phyloP scores from a whole-genome alignment of 2,888 invertebrate species.

The Synergus itoensis region DNA sequence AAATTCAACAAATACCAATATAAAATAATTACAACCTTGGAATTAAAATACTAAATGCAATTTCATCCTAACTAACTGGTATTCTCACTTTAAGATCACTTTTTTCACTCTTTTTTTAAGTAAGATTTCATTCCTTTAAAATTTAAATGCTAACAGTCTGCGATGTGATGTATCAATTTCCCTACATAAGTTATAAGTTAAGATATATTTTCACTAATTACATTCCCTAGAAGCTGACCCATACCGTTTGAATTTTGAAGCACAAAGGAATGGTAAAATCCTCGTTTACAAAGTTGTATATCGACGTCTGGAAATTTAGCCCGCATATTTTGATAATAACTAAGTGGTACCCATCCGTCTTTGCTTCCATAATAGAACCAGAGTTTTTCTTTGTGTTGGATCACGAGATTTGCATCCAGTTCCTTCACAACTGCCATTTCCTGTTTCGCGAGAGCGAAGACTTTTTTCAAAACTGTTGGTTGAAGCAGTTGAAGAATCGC shows the following conservation, averaged over 20 bases:
- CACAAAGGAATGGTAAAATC: conserved; percentile 90
- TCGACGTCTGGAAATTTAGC: conserved; percentile 81
- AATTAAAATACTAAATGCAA: not conserved
- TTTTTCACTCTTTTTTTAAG: not conserved
- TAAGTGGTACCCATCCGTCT: conserved; percentile 92
- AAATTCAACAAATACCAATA: not conserved
- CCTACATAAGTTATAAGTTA: conserved; percentile 52
- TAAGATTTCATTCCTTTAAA: not conserved
- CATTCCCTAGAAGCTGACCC: conserved; percentile 74
- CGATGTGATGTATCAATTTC: not conserved
- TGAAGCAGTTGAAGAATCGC: conserved; percentile 81
- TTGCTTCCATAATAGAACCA: conserved; percentile 88
- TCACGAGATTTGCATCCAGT: conserved; percentile 83
- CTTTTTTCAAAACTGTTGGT: conserved; percentile 82
- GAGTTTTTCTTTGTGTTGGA: conserved; percentile 81
- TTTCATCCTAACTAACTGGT: not conserved
- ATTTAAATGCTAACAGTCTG: not conserved
- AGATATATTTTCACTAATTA: conserved; percentile 65
- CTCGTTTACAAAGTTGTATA: conserved; percentile 81
- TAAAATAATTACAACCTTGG: not conserved
- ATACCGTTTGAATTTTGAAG: conserved; percentile 82
- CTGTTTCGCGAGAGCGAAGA: conserved; percentile 86
- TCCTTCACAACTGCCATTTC: conserved; percentile 89
- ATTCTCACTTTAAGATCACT: not conserved
- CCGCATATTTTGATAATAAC: conserved; percentile 85